Conservation (phyloP, 2,113 vertebrate species). For the Nansenia antarctica region DNA sequence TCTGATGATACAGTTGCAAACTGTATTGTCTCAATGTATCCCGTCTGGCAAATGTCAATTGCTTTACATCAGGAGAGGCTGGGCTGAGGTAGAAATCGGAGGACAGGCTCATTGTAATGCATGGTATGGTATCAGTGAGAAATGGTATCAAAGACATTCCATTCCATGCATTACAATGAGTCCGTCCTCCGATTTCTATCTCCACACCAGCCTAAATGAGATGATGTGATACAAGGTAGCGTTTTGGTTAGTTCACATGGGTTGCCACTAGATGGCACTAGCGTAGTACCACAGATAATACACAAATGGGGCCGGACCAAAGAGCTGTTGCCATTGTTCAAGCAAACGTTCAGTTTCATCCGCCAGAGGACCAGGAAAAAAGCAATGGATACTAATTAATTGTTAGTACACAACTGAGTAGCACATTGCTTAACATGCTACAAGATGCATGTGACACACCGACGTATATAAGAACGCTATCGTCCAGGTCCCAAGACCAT, state of each 20-base stretch:
- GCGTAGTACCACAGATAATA: conserved; percentile 41
- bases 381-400: conserved; percentile 66
- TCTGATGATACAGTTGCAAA: not conserved
- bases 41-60: not conserved
- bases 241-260: conserved; percentile 2
- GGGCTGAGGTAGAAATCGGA: too few relatives aligned
- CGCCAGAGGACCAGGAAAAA: conserved; percentile 42
- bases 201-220: too few relatives aligned
- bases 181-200: too few relatives aligned
- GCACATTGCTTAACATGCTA: conserved; percentile 41
- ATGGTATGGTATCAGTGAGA: too few relatives aligned
- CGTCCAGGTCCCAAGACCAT: not conserved
- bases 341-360: conserved; percentile 26
- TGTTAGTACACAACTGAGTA: conserved; percentile 50
- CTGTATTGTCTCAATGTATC: not conserved
- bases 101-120: too few relatives aligned
- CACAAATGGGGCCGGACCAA: not conserved
- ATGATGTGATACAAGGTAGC: not conserved
- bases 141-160: too few relatives aligned
- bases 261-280: conserved; percentile 74
- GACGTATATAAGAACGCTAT: not conserved
- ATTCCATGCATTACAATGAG: too few relatives aligned
- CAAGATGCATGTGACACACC: conserved; percentile 13
- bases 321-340: conserved; percentile 43
- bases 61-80: too few relatives aligned